Percentiles rank a stretch among this genome's conserved stretches.
phyloP scores from a whole-genome alignment of 2,113 vertebrate genomes.

The Colinus virginianus region DNA sequence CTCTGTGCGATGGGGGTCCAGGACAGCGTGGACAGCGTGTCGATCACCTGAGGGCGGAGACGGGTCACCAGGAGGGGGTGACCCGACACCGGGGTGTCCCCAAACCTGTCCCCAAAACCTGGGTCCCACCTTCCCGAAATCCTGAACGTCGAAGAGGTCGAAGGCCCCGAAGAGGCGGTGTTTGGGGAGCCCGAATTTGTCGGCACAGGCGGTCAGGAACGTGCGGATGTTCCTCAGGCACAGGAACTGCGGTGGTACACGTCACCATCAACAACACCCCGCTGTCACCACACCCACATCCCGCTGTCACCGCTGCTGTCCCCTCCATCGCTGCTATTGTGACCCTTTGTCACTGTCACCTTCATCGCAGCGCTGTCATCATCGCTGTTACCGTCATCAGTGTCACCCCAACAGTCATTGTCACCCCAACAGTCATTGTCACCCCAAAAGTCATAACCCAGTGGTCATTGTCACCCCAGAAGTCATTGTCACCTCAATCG shows the following conservation, averaged over 20 bases:
- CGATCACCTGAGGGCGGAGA: background rate
- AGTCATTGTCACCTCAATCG: too few species aligned
- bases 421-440: background rate
- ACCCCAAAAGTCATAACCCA: too few species aligned
- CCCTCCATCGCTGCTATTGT: too few species aligned
- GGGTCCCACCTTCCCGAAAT: slow-evolving; percentile 90
- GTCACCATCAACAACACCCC: fast-evolving
- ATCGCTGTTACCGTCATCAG: too few species aligned
- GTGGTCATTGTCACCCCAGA: background rate
- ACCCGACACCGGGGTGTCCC: fast-evolving
- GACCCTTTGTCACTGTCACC: background rate
- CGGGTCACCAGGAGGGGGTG: fast-evolving
- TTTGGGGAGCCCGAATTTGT: slow-evolving; percentile 88
- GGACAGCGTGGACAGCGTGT: slow-evolving; percentile 35
- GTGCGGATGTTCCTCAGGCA: slow-evolving; percentile 96
- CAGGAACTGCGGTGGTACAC: slow-evolving; percentile 81
- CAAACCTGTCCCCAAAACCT: fast-evolving
- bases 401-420: background rate
- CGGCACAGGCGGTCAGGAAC: slow-evolving; percentile 85
- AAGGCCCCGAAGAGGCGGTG: slow-evolving; percentile 93
- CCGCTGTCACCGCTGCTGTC: fast-evolving
- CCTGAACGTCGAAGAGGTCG: slow-evolving; percentile 93
- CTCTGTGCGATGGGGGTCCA: slow-evolving; percentile 47
- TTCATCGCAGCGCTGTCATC: background rate
- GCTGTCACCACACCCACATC: background rate